phyloP scores from a whole-genome alignment of 1,140 invertebrate species.

The Manduca sexta region DNA sequence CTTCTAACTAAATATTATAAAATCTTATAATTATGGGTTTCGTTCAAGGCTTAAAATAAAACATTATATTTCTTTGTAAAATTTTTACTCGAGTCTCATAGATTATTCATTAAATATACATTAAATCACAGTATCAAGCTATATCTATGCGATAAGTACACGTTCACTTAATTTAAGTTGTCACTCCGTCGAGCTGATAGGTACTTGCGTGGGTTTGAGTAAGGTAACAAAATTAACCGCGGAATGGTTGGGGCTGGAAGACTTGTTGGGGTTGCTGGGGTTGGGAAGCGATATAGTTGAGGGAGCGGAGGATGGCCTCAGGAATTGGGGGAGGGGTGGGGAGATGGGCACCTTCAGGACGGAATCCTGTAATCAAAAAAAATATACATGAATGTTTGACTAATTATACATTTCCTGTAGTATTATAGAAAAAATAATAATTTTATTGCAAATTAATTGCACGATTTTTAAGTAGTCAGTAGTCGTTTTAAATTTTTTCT shows the following conservation, averaged over 20 bases:
- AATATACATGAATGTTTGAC: not conserved
- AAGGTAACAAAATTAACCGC: slow-evolving; percentile 31
- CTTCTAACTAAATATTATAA: too few species aligned
- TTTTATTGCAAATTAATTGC: too few species aligned
- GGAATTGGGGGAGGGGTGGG: slow-evolving; percentile 81
- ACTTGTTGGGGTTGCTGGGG: slow-evolving; percentile 29
- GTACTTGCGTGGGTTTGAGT: slow-evolving; percentile 10
- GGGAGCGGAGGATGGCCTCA: slow-evolving; percentile 76
- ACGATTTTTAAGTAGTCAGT: too few species aligned
- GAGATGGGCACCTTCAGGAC: slow-evolving; percentile 76
- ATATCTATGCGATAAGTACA: slow-evolving; percentile 22
- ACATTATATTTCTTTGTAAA: not conserved
- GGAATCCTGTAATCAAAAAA: slow-evolving; percentile 65
- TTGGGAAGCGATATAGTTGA: slow-evolving; percentile 73
- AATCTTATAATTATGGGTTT: too few species aligned
- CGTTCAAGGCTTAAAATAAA: too few species aligned
- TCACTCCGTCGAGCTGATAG: slow-evolving; percentile 3
- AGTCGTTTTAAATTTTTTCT: too few species aligned
- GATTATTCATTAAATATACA: slow-evolving; percentile 39
- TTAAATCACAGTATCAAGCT: slow-evolving; percentile 62
- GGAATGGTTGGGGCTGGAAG: slow-evolving; percentile 22
- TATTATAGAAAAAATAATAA: too few species aligned
- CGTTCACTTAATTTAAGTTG: slow-evolving; percentile 10
- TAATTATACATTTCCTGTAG: too few species aligned
- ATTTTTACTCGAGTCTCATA: slow-evolving; percentile 4